phyloP scores from a whole-genome alignment of 2,888 invertebrate species.

The Timema cristinae region DNA sequence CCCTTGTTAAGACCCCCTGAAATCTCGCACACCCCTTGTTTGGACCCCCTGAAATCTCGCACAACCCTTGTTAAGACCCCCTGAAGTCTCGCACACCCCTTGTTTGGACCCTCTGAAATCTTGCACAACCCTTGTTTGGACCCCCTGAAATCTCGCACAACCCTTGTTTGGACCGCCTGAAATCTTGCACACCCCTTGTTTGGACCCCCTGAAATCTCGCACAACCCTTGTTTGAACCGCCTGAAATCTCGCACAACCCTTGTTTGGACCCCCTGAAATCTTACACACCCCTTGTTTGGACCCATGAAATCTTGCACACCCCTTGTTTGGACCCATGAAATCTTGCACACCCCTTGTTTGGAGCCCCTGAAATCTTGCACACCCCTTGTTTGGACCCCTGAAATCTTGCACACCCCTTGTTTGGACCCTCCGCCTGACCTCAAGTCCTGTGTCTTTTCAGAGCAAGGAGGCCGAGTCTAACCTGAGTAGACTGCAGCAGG shows the following conservation, averaged over 20 bases:
- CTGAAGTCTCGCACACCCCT: no score
- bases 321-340: not conserved
- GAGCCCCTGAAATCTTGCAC: not conserved
- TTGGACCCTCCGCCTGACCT: not conserved
- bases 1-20: no score
- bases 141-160: no score
- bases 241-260: not conserved
- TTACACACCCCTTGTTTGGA: no score
- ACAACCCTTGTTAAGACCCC: no score
- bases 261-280: no score
- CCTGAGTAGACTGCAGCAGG: constrained; percentile 40
- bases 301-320: not conserved
- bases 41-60: no score
- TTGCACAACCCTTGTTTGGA: no score
- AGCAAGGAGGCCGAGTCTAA: constrained; percentile 42
- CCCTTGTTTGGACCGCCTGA: no score
- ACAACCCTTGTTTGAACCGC: not conserved
- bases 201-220: not conserved
- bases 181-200: not conserved
- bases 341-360: not conserved
- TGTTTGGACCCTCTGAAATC: no score
- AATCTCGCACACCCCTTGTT: no score
- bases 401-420: not conserved
- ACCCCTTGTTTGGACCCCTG: not conserved
- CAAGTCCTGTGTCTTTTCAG: constrained; percentile 32